Evolutionary conservation across 2,888 invertebrate genomes (phyloP).

Genomic region (Cerastoderma edule): DNA sequence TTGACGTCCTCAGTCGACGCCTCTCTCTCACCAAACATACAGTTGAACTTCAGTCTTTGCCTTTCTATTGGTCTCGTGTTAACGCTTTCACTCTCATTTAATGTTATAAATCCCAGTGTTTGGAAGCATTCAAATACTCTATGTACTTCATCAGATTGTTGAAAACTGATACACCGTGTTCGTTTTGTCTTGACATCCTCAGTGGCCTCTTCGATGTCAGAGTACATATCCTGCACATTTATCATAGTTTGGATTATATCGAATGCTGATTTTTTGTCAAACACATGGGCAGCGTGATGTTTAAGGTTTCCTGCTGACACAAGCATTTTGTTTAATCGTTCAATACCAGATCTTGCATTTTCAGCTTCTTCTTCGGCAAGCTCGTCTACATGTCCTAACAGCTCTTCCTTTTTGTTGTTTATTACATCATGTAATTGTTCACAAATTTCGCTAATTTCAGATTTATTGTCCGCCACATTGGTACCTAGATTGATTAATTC

Average conservation of each 20-base stretch:
- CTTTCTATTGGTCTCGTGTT: not conserved
- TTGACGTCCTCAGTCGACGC: not conserved
- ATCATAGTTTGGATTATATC: slow-evolving; percentile 26
- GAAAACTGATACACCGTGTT: slow-evolving; percentile 15
- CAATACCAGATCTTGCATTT: slow-evolving; percentile 8
- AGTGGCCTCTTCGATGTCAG: slow-evolving; percentile 23
- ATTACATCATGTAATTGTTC: slow-evolving; percentile 22
- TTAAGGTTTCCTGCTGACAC: slow-evolving; percentile 14
- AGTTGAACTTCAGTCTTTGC: not conserved
- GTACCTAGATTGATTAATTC: not conserved
- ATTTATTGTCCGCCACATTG: slow-evolving; percentile 3
- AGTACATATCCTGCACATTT: slow-evolving; percentile 23
- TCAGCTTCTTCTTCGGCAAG: not conserved
- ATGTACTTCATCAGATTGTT: slow-evolving; percentile 19
- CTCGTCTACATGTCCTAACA: slow-evolving; percentile 11
- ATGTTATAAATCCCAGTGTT: slow-evolving; percentile 15
- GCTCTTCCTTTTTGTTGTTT: slow-evolving; percentile 23
- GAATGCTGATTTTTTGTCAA: slow-evolving; percentile 8
- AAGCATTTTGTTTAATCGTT: slow-evolving; percentile 13
- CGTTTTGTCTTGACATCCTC: slow-evolving; percentile 13
- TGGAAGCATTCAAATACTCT: slow-evolving; percentile 27
- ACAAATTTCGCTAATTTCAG: slow-evolving; percentile 16
- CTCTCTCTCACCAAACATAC: slow-evolving; percentile 6
- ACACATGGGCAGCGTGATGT: slow-evolving; percentile 21
- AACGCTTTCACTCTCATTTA: not conserved